These are phyloP conservation scores for Microcebus griseorufus DNA, from an alignment of 2,113 vertebrate genomes.

Conservation along the genomic window DNA sequence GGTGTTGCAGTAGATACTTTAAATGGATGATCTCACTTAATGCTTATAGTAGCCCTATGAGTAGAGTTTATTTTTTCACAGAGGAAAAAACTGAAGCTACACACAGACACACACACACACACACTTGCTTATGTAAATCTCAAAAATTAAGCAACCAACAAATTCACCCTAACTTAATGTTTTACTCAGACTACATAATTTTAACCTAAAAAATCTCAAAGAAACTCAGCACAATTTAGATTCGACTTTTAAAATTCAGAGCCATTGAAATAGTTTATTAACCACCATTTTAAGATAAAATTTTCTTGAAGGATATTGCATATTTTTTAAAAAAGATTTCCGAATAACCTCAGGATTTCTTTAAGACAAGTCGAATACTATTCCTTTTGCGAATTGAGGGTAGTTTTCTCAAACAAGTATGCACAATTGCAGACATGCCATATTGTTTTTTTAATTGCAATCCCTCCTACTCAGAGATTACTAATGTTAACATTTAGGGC, in stretches of 20 bases:
- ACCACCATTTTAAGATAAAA: background rate
- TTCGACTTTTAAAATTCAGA: background rate
- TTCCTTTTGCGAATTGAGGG: background rate
- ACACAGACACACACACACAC: too few relatives aligned
- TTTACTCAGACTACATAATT: background rate
- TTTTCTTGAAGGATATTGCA: background rate
- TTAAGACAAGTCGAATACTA: background rate
- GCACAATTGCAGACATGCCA: background rate
- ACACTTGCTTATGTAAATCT: background rate
- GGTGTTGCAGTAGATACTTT: background rate
- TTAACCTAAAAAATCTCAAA: conserved; percentile 42
- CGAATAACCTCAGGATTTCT: background rate
- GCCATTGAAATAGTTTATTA: background rate
- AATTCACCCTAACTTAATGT: background rate
- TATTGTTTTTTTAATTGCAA: background rate
- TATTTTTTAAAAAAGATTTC: background rate
- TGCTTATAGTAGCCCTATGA: background rate
- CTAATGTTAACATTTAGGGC: background rate
- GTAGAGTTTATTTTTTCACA: background rate
- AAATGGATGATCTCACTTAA: conserved; percentile 5
- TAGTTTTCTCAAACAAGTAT: background rate
- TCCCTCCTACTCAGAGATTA: background rate
- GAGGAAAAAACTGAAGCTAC: background rate
- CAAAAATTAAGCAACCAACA: background rate
- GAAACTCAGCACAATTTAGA: background rate